Conservation (phyloP, 2,888 invertebrate genomes). For the Synergus laeviventris region DNA sequence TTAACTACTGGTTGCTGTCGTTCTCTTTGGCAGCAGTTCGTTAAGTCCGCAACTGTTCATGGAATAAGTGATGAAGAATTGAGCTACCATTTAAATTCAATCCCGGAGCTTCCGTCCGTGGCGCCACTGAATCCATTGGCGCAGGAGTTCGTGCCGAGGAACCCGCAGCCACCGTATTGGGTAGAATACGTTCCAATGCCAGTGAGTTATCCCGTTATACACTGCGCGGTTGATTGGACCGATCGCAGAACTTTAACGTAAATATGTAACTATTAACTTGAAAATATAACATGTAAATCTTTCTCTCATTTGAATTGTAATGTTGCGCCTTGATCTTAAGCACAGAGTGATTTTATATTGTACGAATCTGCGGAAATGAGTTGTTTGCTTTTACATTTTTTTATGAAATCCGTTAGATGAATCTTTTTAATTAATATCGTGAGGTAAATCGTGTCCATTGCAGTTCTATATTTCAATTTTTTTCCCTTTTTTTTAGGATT, state of each 20-base stretch:
- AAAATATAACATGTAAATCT: slow-evolving; percentile 5
- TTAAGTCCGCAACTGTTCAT: slow-evolving; percentile 76
- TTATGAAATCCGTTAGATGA: background rate
- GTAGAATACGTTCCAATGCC: slow-evolving; percentile 62
- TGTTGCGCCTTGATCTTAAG: background rate
- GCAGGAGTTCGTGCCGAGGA: slow-evolving; percentile 84
- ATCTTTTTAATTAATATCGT: background rate
- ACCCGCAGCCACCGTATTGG: slow-evolving; percentile 51
- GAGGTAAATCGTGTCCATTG: background rate
- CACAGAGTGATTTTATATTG: background rate
- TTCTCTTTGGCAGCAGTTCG: slow-evolving; percentile 88
- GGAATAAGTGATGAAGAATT: slow-evolving; percentile 59
- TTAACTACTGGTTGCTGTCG: slow-evolving; percentile 87
- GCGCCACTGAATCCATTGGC: slow-evolving; percentile 86
- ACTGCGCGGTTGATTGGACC: slow-evolving; percentile 48
- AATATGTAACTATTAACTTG: background rate
- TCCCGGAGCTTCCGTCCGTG: slow-evolving; percentile 37
- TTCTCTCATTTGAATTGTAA: background rate
- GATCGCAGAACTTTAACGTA: slow-evolving; percentile 36
- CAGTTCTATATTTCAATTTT: background rate
- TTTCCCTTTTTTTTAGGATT: slow-evolving; percentile 9
- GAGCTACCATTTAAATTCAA: slow-evolving; percentile 38
- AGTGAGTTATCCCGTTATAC: slow-evolving; percentile 55
- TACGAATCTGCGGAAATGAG: slow-evolving; percentile 19
- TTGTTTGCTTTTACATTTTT: background rate